Evolutionary conservation across 2,797 vertebrate species (phyloP), one percentile per base, ranked within the genome.

Genomic region (Tangara arthus): DNA sequence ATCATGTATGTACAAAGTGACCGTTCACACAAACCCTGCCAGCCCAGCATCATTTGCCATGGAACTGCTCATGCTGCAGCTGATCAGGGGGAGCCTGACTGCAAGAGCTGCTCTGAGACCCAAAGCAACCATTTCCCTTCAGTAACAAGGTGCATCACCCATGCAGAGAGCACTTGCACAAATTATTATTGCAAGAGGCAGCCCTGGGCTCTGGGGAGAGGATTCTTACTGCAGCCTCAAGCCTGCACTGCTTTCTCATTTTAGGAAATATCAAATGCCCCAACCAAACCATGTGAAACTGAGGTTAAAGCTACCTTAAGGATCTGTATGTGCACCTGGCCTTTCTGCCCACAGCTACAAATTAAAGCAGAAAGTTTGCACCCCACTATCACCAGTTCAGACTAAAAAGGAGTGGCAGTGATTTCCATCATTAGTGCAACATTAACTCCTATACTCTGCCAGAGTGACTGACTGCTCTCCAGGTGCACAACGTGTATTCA

Each of bases 1-100:
- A 93, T 83, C 57, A 73, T 92, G 93, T 95, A 96, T 95, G 89
- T 95, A 97, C 85, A 97, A 97, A 97, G 91, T n/a, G 56, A 91
- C 93, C 72, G 34, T 63, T 82, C 94, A 87, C 90, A 88, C 73
- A 93, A 72, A 88, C n/a, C 60, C 57, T 5, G 4, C 84, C 76
- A 94, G 85, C 70, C 57, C 77, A 57, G 39, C 32, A 42, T 30
- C 89, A 21, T 44, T 28, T 23, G 78, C 78, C 50, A 1, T 77
- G 87, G 80, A 96, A 89, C 86, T 82, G 91, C 57, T 75, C 56
- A 89, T 35, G 91, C 71, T 92, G 91, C 87, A 94, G 92, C 91
- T 89, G 71, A 92, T 85, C 65, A 79, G 19, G 32, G 84, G 82
- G 96, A 91, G 84, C 53, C 85, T 53, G 75, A 89, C 96, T 93